These are phyloP conservation scores for Litoditis marina DNA, from an alignment of 2,888 invertebrate species.

Conservation along the genomic window DNA sequence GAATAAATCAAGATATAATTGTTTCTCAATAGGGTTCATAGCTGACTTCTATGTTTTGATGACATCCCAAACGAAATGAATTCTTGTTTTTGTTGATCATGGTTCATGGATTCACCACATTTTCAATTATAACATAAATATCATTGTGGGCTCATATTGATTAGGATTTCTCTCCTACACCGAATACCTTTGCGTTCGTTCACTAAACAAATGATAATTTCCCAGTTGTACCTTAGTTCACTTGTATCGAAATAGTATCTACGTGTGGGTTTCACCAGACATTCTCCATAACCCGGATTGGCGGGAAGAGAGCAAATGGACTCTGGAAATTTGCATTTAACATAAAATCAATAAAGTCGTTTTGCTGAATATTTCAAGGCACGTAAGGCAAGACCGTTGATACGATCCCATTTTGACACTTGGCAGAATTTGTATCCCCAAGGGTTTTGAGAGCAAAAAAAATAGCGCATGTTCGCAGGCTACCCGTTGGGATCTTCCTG, in stretches of 20 bases:
- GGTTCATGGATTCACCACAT: too few species aligned
- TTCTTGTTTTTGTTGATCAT: not conserved
- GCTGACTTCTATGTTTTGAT: not conserved
- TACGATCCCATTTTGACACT: too few species aligned
- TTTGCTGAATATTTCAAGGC: not conserved
- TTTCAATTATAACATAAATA: too few species aligned
- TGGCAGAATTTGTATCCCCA: too few species aligned
- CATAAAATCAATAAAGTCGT: not conserved
- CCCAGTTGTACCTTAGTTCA: conserved; percentile 26
- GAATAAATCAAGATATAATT: not conserved
- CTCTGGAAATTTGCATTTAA: conserved; percentile 14
- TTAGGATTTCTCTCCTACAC: too few species aligned
- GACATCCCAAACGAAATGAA: not conserved
- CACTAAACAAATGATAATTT: too few species aligned
- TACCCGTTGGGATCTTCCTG: too few species aligned
- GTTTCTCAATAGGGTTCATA: not conserved
- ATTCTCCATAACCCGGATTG: conserved; percentile 42
- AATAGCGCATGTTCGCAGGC: too few species aligned
- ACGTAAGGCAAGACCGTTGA: too few species aligned
- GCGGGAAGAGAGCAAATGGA: conserved; percentile 40
- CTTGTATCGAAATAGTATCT: conserved; percentile 37
- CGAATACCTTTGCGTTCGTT: too few species aligned
- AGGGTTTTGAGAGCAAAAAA: too few species aligned
- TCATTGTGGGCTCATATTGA: too few species aligned
- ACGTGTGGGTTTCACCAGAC: conserved; percentile 25